These are phyloP conservation scores for Brachionus calyciflorus DNA, from an alignment of 1,140 invertebrate genomes.

Conservation along the genomic window DNA sequence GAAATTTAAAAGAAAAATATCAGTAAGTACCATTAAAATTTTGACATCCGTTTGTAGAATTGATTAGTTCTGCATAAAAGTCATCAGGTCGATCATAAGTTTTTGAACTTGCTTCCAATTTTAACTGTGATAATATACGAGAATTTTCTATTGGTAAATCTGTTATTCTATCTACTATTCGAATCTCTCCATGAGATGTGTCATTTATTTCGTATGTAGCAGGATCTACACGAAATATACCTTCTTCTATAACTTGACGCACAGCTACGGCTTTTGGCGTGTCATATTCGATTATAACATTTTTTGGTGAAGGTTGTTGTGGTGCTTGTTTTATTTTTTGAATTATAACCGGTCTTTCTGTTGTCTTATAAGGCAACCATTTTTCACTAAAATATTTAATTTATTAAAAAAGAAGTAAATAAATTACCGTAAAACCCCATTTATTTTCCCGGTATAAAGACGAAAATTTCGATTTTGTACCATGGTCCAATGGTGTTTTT, in stretches of 20 bases:
- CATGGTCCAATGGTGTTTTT: too few species aligned
- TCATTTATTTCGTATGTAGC: neutral
- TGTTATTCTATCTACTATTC: conserved; percentile 44
- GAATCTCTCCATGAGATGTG: neutral
- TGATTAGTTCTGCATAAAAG: neutral
- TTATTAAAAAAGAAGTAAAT: too few species aligned
- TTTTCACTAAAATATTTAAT: conserved; percentile 45
- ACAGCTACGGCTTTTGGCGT: conserved; percentile 29
- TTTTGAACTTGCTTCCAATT: conserved; percentile 27
- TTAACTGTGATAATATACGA: conserved; percentile 20
- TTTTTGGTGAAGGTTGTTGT: neutral
- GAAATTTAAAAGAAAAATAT: neutral
- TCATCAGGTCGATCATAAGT: neutral
- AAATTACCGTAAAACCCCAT: too few species aligned
- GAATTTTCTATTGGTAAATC: conserved; percentile 44
- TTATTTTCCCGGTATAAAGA: too few species aligned
- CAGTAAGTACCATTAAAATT: neutral
- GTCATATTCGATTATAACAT: conserved; percentile 47
- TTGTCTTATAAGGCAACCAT: conserved; percentile 43
- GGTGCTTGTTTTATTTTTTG: conserved; percentile 24
- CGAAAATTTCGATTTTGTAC: too few species aligned
- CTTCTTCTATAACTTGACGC: conserved; percentile 45
- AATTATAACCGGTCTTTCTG: conserved; percentile 32
- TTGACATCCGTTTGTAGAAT: neutral
- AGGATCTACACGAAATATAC: conserved; percentile 43